Evolutionary conservation across 2,888 invertebrate species (phyloP).

Genomic region (Lepidonotus clava): DNA sequence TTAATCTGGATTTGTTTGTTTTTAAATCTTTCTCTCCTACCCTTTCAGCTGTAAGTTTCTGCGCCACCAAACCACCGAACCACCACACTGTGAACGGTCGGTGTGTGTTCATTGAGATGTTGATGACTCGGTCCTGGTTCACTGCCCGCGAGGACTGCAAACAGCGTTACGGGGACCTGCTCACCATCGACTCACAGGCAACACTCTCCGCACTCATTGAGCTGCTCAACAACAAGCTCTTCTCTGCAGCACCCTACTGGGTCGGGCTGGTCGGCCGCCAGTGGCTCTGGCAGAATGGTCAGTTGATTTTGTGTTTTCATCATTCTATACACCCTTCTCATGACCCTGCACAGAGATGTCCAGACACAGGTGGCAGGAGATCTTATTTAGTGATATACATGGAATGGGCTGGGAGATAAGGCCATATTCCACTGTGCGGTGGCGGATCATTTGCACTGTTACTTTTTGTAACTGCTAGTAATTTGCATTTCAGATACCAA

Average conservation of each 20-base stretch:
- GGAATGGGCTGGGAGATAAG: no score
- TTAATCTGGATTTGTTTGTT: neutral
- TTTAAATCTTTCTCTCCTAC: no score
- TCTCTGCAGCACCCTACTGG: slow-evolving; percentile 7
- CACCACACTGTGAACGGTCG: neutral
- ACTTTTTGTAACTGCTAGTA: no score
- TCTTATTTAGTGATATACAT: no score
- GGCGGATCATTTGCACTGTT: no score
- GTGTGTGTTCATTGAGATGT: neutral
- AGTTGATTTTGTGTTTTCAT: no score
- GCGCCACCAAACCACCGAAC: neutral
- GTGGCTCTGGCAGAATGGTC: slow-evolving; percentile 34
- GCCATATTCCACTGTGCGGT: no score
- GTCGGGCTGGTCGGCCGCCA: slow-evolving; percentile 3
- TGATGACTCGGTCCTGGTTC: neutral
- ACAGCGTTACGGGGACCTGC: neutral
- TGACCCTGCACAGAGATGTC: no score
- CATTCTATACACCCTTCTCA: no score
- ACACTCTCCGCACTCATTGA: neutral
- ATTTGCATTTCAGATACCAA: no score
- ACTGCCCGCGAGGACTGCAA: neutral
- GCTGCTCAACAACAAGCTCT: neutral
- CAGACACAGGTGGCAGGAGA: no score
- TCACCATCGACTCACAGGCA: neutral
- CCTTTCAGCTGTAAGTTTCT: neutral